phyloP scores from a whole-genome alignment of 2,888 invertebrate species.

The Crioceris asparagi region DNA sequence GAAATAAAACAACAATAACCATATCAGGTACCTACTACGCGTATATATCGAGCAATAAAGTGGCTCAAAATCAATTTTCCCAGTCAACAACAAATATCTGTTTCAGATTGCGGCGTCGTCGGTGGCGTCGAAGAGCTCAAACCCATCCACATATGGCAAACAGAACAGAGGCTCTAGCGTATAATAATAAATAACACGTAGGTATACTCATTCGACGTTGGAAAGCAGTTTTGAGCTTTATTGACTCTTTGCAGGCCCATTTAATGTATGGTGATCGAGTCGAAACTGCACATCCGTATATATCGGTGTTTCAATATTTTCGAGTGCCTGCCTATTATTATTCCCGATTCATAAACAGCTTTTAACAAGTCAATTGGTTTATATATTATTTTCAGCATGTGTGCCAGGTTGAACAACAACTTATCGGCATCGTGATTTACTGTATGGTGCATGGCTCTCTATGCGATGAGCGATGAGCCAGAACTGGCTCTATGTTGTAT shows the following conservation, averaged over 20 bases:
- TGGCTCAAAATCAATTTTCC: slow-evolving; percentile 24
- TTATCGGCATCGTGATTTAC: slow-evolving; percentile 2
- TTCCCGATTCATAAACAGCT: slow-evolving; percentile 33
- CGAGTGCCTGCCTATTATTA: slow-evolving; percentile 29
- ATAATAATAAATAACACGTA: slow-evolving; percentile 32
- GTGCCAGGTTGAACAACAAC: background rate
- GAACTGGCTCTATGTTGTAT: too few relatives aligned
- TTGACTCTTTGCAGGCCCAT: too few relatives aligned
- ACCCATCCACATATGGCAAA: too few relatives aligned
- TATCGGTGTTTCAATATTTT: slow-evolving; percentile 33
- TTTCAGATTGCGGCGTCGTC: slow-evolving; percentile 29
- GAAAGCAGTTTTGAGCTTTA: slow-evolving; percentile 23
- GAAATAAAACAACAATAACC: background rate
- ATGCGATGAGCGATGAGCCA: too few relatives aligned
- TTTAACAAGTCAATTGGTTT: slow-evolving; percentile 33
- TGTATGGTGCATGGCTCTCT: too few relatives aligned
- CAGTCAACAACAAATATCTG: slow-evolving; percentile 30
- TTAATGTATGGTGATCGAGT: too few relatives aligned
- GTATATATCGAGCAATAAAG: slow-evolving; percentile 22
- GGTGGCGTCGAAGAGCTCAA: too few relatives aligned
- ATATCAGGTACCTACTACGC: background rate
- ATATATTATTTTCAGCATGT: slow-evolving; percentile 22
- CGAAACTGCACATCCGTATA: background rate
- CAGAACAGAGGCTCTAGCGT: too few relatives aligned
- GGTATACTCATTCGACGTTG: slow-evolving; percentile 26